Base-by-base conservation (phyloP, 1,140 invertebrate genomes). In the Coelopa frigida region DNA sequence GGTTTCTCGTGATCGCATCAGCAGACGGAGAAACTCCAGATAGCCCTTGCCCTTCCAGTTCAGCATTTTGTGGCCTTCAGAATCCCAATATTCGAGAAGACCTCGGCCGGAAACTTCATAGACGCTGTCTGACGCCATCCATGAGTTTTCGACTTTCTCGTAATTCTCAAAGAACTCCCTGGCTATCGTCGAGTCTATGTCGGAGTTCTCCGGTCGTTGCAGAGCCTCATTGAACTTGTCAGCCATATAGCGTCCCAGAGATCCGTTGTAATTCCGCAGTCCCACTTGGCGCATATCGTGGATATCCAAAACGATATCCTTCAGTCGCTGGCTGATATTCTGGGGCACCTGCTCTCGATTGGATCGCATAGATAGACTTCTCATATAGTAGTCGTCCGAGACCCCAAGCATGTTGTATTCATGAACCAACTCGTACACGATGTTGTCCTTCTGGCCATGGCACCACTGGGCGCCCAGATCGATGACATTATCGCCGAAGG, bases 391-490 rank as follows among this genome's bases (percentile, higher is more conserved):
- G 35, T 60, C 15, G 22, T 18, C 35, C 10, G n/a, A 27, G 2
- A 33, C 31, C 45, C 53, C 54, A 8, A 59, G 67, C 11, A 80
- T 50, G 8, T 81, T 54, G 52, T 72, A 64, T 38, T 75, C 75
- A 21, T 14, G 3, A 1, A 42, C 38, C 39, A 83, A 55, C 49
- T 81, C 68, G 58, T 75, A 86, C 2, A 84, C 78, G 17, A 75
- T 55, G 69, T 89, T 85, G 29, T 71, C 75, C 42, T 78, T 71
- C 64, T 87, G 77, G 12, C 87, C 87, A 57, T 91, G 87, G 51
- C 88, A 75, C 44, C 47, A 52, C 24, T 89, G 83, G 26, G 85
- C 88, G 12, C 89, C 88, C 5, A 90, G 53, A 61, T 93, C 89
- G 8, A 89, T 67, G 22, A 73, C 58, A 46, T 72, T 72, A 11